phyloP scores from a whole-genome alignment of 2,113 vertebrate genomes.

The Echinops telfairi region DNA sequence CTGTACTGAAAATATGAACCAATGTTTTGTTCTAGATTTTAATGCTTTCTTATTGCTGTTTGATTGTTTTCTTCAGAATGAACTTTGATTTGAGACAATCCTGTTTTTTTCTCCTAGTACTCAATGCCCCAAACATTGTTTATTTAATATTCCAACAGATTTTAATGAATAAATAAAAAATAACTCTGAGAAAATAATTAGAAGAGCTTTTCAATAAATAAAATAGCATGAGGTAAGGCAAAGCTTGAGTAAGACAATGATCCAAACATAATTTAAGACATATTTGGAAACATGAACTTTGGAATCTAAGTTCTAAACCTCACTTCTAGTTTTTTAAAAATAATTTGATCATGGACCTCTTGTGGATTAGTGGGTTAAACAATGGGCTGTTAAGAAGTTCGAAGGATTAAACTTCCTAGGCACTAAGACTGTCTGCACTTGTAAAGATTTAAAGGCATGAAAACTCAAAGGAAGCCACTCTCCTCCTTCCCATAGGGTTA shows the following conservation, averaged over 20 bases:
- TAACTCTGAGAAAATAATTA: not conserved
- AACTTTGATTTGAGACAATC: not conserved
- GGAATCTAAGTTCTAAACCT: not conserved
- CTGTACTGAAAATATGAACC: not conserved
- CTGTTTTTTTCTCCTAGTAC: not conserved
- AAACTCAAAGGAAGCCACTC: no score
- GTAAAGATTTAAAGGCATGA: no score
- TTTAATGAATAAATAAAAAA: not conserved
- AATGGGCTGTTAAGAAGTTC: no score
- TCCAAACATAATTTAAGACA: not conserved
- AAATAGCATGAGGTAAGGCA: not conserved
- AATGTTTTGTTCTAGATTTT: not conserved
- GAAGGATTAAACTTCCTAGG: no score
- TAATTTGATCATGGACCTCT: no score
- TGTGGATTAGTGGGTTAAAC: no score
- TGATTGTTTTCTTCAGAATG: not conserved
- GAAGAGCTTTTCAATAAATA: slow-evolving; percentile 13
- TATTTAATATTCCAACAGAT: not conserved
- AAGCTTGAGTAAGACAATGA: not conserved
- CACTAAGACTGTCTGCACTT: no score
- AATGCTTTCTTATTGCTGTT: not conserved
- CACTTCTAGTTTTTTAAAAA: no score
- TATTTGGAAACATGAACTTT: not conserved
- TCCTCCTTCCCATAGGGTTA: no score
- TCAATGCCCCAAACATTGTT: not conserved